phyloP scores from a whole-genome alignment of 2,888 invertebrate genomes.

The Scaptomyza caliginosa region DNA sequence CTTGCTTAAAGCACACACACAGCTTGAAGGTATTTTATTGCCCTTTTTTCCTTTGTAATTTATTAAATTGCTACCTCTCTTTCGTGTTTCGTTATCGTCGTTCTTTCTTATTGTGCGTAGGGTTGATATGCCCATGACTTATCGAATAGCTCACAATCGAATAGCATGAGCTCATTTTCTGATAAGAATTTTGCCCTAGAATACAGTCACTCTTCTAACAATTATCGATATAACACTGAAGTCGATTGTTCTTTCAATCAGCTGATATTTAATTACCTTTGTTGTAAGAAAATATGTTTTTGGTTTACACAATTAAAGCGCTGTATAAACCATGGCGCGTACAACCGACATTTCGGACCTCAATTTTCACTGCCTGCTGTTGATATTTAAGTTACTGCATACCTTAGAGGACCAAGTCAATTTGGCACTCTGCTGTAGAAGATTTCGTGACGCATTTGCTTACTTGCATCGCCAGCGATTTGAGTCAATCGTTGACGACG shows the following conservation, averaged over 20 bases:
- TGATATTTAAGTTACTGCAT: conserved; percentile 52
- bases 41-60: conserved; percentile 64
- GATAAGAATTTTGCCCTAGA: conserved; percentile 27
- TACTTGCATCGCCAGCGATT: conserved; percentile 50
- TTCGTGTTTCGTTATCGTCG: conserved; percentile 62
- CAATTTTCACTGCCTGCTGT: conserved; percentile 52
- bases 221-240: conserved; percentile 15
- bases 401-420: conserved; percentile 64
- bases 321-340: conserved; percentile 57
- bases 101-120: conserved; percentile 57
- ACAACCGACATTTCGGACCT: conserved; percentile 63
- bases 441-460: conserved; percentile 65
- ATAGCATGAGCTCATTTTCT: conserved; percentile 43
- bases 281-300: conserved; percentile 45
- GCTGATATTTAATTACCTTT: conserved; percentile 45
- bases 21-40: conserved; percentile 49
- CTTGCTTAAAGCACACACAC: conserved; percentile 65
- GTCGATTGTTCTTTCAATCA: conserved; percentile 25
- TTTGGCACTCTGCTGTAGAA: conserved; percentile 59
- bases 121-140: conserved; percentile 37
- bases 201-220: background rate
- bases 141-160: conserved; percentile 43
- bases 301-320: conserved; percentile 29
- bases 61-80: conserved; percentile 68
- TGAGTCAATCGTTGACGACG: conserved; percentile 52